Evolutionary conservation across 2,797 vertebrate genomes (phyloP), one percentile per base, ranked within the genome.

Genomic region (Zalophus californianus): DNA sequence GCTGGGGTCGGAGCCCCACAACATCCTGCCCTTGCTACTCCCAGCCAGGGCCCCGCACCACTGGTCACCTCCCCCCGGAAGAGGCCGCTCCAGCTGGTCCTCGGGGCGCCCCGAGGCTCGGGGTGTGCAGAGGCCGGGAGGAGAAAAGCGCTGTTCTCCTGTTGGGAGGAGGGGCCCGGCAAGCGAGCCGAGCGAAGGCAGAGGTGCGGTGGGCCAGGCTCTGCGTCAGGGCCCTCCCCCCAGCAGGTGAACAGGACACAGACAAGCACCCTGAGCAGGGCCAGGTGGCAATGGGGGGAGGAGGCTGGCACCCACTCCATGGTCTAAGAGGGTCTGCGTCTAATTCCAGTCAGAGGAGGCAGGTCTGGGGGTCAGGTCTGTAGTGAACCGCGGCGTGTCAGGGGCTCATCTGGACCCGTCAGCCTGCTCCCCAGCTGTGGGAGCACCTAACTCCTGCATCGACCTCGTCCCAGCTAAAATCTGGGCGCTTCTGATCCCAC

Each of bases 401-500:
- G 13, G 64, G 14, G 10, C 23, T 27, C 48, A 5, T 1, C 20
- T 29, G 62, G 12, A 15, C 62, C 29, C 27, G 15, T 14, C 62
- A 62, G 60, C 18, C 66, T 3, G n/a, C 9, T 35, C 68, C 68
- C 21, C 70, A 25, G 11, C 12, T 25, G 21, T 3, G 23, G 27
- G 21, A 73, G 70, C 70, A 41, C 23, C 32, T n/a, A n/a, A 0
- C 32, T 66, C 32, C 64, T 68, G 64, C 64, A n/a, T 18, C 16
- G 32, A 66, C 20, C 21, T 1, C 0, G 2, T 0, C 35, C 10
- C 35, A 23, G 35, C 68, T 62, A 5, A 13, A 21, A 23, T 9
- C 41, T 2, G 25, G 41, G 72, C 3, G 14, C 6, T 44, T 16
- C 27, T 27, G 72, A 29, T 27, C 25, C 72, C 11, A 7, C 41